phyloP scores from a whole-genome alignment of 2,113 vertebrate species.

The Trachemys scripta region DNA sequence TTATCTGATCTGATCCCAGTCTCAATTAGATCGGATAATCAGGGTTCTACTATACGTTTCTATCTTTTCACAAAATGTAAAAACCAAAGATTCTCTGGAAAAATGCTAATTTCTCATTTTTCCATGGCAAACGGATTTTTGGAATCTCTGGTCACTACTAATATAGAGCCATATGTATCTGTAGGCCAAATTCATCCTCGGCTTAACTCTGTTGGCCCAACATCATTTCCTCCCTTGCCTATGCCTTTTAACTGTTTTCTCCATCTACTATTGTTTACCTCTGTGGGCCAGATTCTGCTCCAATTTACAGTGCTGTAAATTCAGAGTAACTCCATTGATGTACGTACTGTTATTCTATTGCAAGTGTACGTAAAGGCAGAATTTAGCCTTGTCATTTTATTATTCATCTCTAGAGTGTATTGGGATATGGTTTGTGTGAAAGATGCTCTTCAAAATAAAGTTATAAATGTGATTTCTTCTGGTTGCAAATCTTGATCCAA shows the following conservation, averaged over 20 bases:
- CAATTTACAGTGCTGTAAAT: background rate
- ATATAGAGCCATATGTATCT: background rate
- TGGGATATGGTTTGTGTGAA: background rate
- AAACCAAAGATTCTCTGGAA: background rate
- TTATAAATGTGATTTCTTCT: constrained; percentile 41
- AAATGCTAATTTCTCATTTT: background rate
- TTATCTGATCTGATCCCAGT: no score
- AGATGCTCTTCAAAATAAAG: constrained; percentile 31
- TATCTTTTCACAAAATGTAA: background rate
- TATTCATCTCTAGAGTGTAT: background rate
- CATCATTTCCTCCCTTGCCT: background rate
- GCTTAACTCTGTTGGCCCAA: constrained; percentile 32
- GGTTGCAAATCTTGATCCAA: constrained; percentile 42
- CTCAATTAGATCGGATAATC: no score
- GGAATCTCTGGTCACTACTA: background rate
- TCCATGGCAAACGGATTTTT: no score
- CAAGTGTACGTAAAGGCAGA: background rate
- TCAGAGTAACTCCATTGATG: background rate
- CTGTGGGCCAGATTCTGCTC: background rate
- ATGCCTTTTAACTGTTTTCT: background rate
- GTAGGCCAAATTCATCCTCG: background rate
- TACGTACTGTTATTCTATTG: background rate
- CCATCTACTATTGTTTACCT: background rate
- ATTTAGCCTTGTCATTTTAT: background rate
- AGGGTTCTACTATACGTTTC: background rate